phyloP scores from a whole-genome alignment of 23 tunicate species.

The Oikopleura dioica region DNA sequence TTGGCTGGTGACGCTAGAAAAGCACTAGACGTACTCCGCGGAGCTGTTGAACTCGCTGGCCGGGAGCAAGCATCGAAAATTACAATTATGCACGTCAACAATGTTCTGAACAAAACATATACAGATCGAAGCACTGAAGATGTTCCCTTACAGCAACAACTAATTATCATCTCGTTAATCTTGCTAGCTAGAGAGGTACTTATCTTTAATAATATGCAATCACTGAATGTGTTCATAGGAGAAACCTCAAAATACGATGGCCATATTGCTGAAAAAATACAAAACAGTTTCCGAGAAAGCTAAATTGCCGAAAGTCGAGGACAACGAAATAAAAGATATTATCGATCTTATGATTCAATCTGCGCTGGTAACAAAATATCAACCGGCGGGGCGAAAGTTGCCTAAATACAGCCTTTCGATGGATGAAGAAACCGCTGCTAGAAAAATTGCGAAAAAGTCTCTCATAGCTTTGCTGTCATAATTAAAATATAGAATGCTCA shows the following conservation, averaged over 20 bases:
- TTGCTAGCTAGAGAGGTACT: not conserved
- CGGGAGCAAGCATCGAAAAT: not conserved
- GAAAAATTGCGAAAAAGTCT: not conserved
- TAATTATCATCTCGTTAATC: not conserved
- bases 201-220: not conserved
- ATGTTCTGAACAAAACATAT: constrained; percentile 3
- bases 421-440: constrained; percentile 3
- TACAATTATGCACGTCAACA: not conserved
- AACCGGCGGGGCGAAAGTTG: not conserved
- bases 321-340: not conserved
- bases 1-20: constrained; percentile 76
- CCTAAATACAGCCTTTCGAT: not conserved
- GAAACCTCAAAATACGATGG: not conserved
- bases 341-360: not conserved
- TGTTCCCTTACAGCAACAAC: not conserved
- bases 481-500: too few relatives aligned
- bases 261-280: not conserved
- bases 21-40: constrained; percentile 59
- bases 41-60: constrained; percentile 40
- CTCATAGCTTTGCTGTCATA: not conserved
- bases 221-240: not conserved
- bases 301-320: not conserved
- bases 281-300: not conserved
- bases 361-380: not conserved
- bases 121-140: constrained; percentile 1